Percentiles rank a stretch among this genome's conserved stretches.
Evolutionary conservation across 2,888 invertebrate genomes (phyloP).

Genomic region (Drosophila anceps): DNA sequence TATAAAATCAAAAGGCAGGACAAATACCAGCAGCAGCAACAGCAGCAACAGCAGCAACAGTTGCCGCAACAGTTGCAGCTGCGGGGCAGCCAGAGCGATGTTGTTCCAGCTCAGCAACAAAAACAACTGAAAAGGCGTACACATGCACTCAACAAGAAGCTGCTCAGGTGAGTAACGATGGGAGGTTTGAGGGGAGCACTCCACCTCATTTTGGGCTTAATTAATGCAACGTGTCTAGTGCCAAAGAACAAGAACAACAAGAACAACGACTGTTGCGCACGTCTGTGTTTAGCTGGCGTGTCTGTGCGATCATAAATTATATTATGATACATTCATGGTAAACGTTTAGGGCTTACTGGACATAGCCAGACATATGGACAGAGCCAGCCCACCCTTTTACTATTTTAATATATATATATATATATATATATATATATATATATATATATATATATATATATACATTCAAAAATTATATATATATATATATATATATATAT

Average conservation of each 20-base stretch:
- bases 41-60: slow-evolving; percentile 21
- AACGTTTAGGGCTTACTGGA: slow-evolving; percentile 56
- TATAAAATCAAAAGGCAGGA: slow-evolving; percentile 79
- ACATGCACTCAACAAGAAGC: slow-evolving; percentile 83
- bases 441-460: no score
- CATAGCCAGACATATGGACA: slow-evolving; percentile 33
- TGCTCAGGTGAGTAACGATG: slow-evolving; percentile 81
- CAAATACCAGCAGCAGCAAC: slow-evolving; percentile 56
- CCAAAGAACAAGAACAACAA: slow-evolving; percentile 47
- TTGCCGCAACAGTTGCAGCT: slow-evolving; percentile 40
- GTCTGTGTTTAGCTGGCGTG: slow-evolving; percentile 35
- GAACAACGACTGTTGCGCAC: slow-evolving; percentile 36
- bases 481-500: no score
- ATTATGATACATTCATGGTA: slow-evolving; percentile 72
- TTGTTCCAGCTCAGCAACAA: slow-evolving; percentile 50
- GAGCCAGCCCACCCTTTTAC: neutral
- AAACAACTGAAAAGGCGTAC: slow-evolving; percentile 72
- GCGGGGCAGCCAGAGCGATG: slow-evolving; percentile 23
- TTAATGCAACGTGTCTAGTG: slow-evolving; percentile 66
- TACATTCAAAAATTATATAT: no score
- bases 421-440: no score
- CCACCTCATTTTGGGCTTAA: slow-evolving; percentile 63
- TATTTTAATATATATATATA: neutral
- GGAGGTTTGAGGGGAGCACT: neutral
- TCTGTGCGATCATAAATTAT: slow-evolving; percentile 64